Conservation (phyloP, 2,797 vertebrate genomes). For the Cryptoprocta ferox region DNA sequence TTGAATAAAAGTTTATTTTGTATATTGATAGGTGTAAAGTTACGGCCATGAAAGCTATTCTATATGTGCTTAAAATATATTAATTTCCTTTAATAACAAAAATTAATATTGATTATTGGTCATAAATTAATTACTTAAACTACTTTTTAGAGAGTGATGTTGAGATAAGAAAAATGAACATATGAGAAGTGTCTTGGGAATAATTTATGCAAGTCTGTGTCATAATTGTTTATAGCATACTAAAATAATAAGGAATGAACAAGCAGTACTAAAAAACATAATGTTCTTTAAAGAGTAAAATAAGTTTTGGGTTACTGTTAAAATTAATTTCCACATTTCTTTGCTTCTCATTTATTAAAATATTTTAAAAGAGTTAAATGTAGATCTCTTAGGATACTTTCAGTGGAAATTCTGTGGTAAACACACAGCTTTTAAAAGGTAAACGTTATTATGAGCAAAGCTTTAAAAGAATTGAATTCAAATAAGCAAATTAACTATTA, state of each 20-base stretch:
- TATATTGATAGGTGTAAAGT: background rate
- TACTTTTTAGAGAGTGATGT: background rate
- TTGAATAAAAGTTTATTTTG: background rate
- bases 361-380: background rate
- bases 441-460: background rate
- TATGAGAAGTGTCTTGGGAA: background rate
- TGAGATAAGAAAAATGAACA: background rate
- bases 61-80: background rate
- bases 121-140: background rate
- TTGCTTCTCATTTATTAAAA: constrained; percentile 1
- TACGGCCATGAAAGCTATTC: background rate
- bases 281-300: background rate
- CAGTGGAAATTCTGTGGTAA: background rate
- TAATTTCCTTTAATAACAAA: background rate
- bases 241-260: background rate
- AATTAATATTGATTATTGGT: background rate
- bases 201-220: background rate
- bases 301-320: background rate
- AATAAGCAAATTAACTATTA: background rate
- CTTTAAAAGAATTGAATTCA: background rate
- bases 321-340: background rate
- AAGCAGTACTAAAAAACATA: background rate
- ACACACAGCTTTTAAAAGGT: background rate
- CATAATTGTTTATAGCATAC: background rate
- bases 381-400: background rate